Conservation (phyloP, 2,797 vertebrate species). For the Xyrichtys novacula region DNA sequence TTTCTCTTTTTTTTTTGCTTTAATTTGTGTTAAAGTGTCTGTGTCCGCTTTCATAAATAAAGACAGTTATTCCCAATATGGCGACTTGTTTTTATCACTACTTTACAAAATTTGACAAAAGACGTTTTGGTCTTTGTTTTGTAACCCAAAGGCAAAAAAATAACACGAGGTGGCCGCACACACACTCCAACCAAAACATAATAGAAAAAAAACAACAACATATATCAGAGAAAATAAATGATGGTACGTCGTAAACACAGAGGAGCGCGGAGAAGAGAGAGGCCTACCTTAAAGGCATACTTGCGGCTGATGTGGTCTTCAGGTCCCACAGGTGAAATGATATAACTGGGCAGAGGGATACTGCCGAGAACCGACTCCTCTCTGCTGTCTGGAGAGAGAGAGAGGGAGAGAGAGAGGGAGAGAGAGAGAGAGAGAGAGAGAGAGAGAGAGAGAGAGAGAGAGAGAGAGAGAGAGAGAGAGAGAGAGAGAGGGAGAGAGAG, state of each 20-base stretch:
- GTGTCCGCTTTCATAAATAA: background rate
- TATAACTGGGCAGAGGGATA: conserved; percentile 94
- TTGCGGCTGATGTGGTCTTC: conserved; percentile 96
- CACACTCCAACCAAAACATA: background rate
- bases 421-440: background rate
- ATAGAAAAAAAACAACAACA: background rate
- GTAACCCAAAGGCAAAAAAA: background rate
- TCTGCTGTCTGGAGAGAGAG: conserved; percentile 89
- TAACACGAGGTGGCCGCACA: background rate
- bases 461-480: background rate
- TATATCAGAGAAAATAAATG: background rate
- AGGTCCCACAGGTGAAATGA: conserved; percentile 88
- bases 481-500: background rate
- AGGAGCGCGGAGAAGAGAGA: background rate
- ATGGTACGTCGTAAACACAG: background rate
- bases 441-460: background rate
- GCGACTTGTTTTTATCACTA: too few relatives aligned
- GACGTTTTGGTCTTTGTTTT: background rate
- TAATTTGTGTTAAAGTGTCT: too few relatives aligned
- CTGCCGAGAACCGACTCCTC: conserved; percentile 94
- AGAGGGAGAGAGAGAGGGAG: background rate
- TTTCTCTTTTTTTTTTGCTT: too few relatives aligned
- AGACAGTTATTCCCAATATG: too few relatives aligned
- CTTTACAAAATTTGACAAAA: too few relatives aligned
- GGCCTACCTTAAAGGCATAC: conserved; percentile 94